Evolutionary conservation across 2,113 vertebrate species (phyloP), one percentile per base, ranked within the genome.

Genomic region (Procavia capensis): DNA sequence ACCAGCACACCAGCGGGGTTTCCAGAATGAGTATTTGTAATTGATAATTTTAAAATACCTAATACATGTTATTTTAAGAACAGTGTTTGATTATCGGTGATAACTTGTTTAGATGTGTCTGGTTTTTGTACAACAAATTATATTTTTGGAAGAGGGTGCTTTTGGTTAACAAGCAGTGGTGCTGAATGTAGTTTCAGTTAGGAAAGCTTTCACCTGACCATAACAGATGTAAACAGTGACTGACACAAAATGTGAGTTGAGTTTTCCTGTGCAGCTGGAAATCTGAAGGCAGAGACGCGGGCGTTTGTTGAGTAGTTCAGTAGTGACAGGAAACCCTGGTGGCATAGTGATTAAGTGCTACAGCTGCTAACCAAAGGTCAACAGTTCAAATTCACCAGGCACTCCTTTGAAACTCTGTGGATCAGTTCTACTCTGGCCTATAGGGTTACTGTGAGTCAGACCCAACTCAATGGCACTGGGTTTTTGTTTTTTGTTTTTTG

Each of bases 131-230:
- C 5, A 72, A 72, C 8, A 79, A 39, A 96, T 54, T 81, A 54
- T 8, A 84, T 86, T 75, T 89, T 86, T 90, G 79, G 63, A 85
- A 63, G 43, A 79, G 24, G 9, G 43, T 64, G 16, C 54, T 90
- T 92, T 29, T 54, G 22, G 94, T 94, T 93, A 96, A 90, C 39
- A 5, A 70, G 89, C 24, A 88, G 45, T 80, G 86, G 47, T 75
- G 31, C 70, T 54, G 43, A 78, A n/a, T 72, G 13, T 81, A 84
- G 70, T 93, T 91, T 83, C 17, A 19, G 2, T 89, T 80, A 89
- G 31, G 57, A 88, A 79, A 80, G 29, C 36, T 95, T 94, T 92
- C 57, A 88, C 47, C 68, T 93, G 94, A 88, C 93, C 92, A 74
- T 84, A 84, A 80, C n/a, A 31, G 61, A 29, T 90, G 13, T 74